Percentiles rank a stretch among this genome's conserved stretches.
phyloP scores from a whole-genome alignment of 2,797 vertebrate species.

The Rousettus madagascariensis region DNA sequence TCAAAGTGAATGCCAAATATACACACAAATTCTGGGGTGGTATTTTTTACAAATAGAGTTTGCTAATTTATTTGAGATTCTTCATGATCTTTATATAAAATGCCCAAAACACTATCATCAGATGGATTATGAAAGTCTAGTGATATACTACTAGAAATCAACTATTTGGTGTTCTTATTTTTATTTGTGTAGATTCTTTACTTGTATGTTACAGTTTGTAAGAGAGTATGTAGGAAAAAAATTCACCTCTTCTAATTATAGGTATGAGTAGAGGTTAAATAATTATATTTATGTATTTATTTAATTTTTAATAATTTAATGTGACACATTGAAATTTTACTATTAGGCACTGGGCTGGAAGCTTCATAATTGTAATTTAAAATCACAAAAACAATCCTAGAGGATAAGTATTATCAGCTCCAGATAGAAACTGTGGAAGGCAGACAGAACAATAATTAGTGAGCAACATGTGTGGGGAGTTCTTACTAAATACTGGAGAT shows the following conservation, averaged over 20 bases:
- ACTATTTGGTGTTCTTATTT: neutral
- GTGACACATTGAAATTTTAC: neutral
- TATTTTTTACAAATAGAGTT: neutral
- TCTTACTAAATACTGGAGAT: neutral
- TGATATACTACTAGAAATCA: neutral
- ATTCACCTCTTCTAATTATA: constrained; percentile 8
- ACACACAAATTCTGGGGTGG: neutral
- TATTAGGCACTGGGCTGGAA: neutral
- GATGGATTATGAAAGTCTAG: neutral
- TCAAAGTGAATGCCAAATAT: neutral
- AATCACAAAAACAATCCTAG: neutral
- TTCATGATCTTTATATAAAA: neutral
- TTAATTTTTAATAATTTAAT: neutral
- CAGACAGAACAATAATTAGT: neutral
- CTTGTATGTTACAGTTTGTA: neutral
- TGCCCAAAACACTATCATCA: neutral
- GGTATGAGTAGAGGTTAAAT: neutral
- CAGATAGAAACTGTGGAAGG: neutral
- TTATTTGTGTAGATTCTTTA: neutral
- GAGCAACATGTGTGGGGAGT: neutral
- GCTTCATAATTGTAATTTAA: neutral
- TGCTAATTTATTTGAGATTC: neutral
- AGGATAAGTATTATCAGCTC: neutral
- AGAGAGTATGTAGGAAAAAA: neutral
- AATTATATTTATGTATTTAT: neutral